Evolutionary conservation across 2,113 vertebrate genomes (phyloP), one percentile per base, ranked within the genome.

Genomic region (Condylura cristata): DNA sequence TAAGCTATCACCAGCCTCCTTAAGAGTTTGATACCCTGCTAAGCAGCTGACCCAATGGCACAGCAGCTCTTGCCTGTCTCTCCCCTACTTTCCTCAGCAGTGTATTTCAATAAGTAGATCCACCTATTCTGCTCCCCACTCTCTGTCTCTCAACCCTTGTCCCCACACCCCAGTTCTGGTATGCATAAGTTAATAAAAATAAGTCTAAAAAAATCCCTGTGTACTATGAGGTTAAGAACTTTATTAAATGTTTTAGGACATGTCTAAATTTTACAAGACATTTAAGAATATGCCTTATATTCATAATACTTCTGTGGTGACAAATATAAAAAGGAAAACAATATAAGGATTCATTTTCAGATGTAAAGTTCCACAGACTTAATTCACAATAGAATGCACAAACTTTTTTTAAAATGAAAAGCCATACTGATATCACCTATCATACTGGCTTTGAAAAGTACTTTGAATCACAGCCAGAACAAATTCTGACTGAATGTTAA

Each of bases 211-310:
- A 10, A 12, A 48, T 51, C 48, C 18, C 5, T n/a, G 0, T 53
- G 2, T 56, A 63, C 63, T 82, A 41, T 2, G 60, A 93, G 28
- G 3, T 34, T 65, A 30, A 32, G 2, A 91, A 70, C 2, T 75
- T 75, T n/a, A 53, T 86, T 58, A 70, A 70, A 41, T 12, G 53
- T 44, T 65, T 66, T 70, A 65, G 28, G 8, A 80, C 79, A 71
- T 68, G 85, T 89, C 8, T 70, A 89, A 81, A 6, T 86, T 65
- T 81, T 70, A 70, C 78, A 85, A 89, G n/a, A 89, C 16, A 37
- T 90, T 46, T 68, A 87, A 70, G 34, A 20, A 53, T 32, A 89
- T 51, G 58, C 26, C 51, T 72, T 22, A 30, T 58, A 44, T 44
- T 37, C 13, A 44, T 26, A 74, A 72, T 56, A 37, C 10, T 74